Conservation (phyloP, 2,888 invertebrate species). For the Allophyes oxyacanthae region DNA sequence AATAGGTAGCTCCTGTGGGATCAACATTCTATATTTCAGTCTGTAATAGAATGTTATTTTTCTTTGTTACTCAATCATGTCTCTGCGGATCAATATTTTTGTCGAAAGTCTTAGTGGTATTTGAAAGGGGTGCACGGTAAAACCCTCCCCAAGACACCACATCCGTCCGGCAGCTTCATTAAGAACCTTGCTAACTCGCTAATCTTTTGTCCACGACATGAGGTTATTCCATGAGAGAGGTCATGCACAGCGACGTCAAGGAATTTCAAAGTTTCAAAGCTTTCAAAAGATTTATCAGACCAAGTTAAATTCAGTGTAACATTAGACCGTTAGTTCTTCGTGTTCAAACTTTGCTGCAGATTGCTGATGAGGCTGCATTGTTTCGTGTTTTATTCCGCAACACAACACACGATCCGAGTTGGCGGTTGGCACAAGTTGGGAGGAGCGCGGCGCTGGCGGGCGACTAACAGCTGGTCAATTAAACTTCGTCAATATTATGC, state of each 20-base stretch:
- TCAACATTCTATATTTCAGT: constrained; percentile 22
- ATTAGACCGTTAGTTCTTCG: constrained; percentile 21
- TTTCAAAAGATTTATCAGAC: constrained; percentile 17
- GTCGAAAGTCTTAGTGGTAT: constrained; percentile 19
- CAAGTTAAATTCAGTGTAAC: constrained; percentile 32
- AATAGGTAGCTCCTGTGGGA: constrained; percentile 17
- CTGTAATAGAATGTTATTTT: constrained; percentile 31
- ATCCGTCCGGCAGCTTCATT: no score
- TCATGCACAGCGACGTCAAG: no score
- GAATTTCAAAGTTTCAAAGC: constrained; percentile 2
- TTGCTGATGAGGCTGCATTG: constrained; percentile 64
- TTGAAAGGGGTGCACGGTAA: constrained; percentile 8
- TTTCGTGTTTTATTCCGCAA: constrained; percentile 66
- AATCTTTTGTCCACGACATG: no score
- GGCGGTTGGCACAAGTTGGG: constrained; percentile 43
- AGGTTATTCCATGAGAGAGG: no score
- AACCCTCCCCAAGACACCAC: no score
- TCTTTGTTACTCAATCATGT: constrained; percentile 31
- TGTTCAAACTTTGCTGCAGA: constrained; percentile 26
- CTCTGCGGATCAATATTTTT: constrained; percentile 34
- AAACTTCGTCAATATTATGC: constrained; percentile 53
- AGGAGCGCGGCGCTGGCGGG: constrained; percentile 5
- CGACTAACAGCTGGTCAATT: constrained; percentile 58
- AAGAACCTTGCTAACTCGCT: no score
- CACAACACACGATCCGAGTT: constrained; percentile 49